phyloP scores from a whole-genome alignment of 1,140 invertebrate species.

The Aphaenogaster rudis region DNA sequence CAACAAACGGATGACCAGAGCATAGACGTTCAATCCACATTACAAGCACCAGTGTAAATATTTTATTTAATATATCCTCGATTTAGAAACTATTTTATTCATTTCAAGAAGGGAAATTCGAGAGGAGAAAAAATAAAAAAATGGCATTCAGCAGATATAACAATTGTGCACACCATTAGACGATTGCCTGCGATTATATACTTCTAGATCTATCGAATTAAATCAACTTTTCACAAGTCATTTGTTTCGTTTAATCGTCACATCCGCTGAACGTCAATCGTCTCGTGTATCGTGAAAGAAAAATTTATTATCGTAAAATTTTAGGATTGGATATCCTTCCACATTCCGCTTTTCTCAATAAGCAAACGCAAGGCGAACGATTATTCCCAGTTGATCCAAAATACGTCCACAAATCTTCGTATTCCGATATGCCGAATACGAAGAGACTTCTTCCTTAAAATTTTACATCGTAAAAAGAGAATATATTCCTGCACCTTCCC shows the following conservation, averaged over 20 bases:
- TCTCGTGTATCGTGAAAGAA: conserved; percentile 66
- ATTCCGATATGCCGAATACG: conserved; percentile 24
- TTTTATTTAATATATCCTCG: too few species aligned
- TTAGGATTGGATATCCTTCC: conserved; percentile 67
- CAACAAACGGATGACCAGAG: too few species aligned
- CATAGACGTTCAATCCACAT: too few species aligned
- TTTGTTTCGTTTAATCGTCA: background rate
- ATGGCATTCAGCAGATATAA: background rate
- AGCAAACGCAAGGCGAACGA: background rate
- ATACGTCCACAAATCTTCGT: background rate
- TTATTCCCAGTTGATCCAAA: background rate
- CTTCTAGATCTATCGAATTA: background rate
- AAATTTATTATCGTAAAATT: conserved; percentile 78
- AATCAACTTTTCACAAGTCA: background rate
- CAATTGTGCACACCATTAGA: background rate
- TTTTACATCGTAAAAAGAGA: conserved; percentile 15
- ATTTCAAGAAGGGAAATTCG: background rate
- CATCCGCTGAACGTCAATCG: background rate
- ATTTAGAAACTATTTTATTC: too few species aligned
- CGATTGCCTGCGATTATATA: background rate
- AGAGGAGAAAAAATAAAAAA: background rate
- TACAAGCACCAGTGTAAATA: too few species aligned
- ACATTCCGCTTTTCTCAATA: conserved; percentile 55
- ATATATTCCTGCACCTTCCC: background rate
- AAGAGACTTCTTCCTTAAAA: background rate